phyloP scores from a whole-genome alignment of 2,888 invertebrate genomes.

The Drosophila stalkeri region DNA sequence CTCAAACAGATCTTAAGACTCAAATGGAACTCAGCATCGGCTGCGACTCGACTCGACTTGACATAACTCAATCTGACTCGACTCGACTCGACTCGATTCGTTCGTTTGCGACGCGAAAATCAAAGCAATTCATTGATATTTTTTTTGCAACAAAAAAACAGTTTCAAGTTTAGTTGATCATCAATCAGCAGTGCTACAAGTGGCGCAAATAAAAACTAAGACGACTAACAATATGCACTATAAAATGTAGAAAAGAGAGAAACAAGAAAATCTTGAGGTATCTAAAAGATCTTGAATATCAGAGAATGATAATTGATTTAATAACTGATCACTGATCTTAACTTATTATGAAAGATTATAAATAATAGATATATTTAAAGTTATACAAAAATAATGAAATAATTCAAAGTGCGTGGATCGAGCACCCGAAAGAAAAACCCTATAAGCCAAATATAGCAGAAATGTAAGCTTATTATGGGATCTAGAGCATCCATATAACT shows the following conservation, averaged over 20 bases:
- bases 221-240: slow-evolving; percentile 35
- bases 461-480: background rate
- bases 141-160: slow-evolving; percentile 33
- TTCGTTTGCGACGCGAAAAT: slow-evolving; percentile 44
- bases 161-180: slow-evolving; percentile 75
- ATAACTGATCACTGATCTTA: background rate
- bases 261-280: background rate
- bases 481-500: background rate
- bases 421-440: background rate
- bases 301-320: background rate
- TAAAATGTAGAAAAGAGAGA: background rate
- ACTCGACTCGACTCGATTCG: slow-evolving; percentile 22
- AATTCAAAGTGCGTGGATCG: background rate
- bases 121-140: slow-evolving; percentile 48
- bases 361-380: background rate
- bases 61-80: slow-evolving; percentile 15
- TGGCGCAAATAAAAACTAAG: slow-evolving; percentile 14
- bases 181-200: slow-evolving; percentile 70
- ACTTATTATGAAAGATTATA: background rate
- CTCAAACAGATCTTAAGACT: slow-evolving; percentile 40
- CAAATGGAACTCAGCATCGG: slow-evolving; percentile 15
- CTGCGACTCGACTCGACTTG: slow-evolving; percentile 20
- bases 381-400: background rate
- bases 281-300: background rate
- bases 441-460: background rate